Percentiles rank a stretch among this genome's conserved stretches.
phyloP scores from a whole-genome alignment of 2,113 vertebrate genomes.

The Saccopteryx leptura region DNA sequence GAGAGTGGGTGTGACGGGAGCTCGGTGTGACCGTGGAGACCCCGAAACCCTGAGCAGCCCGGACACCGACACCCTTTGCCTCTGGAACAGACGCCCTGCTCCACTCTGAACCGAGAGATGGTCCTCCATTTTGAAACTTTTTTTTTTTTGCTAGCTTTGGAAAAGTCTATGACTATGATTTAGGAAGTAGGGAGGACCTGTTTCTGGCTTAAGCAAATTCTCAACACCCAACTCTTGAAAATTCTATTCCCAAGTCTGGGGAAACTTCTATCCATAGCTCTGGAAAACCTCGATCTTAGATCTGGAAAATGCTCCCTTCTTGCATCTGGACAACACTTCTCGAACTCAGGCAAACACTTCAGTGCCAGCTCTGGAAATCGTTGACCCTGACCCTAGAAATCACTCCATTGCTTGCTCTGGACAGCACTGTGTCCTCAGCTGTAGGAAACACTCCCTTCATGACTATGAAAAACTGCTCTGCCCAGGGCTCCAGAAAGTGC shows the following conservation, averaged over 20 bases:
- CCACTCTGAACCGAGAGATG: neutral
- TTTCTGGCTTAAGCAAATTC: conserved; percentile 11
- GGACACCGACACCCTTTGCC: neutral
- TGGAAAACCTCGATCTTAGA: neutral
- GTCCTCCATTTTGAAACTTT: neutral
- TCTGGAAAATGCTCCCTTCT: neutral
- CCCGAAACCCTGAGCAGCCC: neutral
- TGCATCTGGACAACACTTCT: neutral
- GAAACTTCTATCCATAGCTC: neutral
- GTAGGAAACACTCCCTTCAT: neutral
- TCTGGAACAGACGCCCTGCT: neutral
- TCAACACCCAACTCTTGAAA: neutral
- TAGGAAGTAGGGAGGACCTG: neutral
- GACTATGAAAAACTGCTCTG: neutral
- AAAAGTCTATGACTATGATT: neutral
- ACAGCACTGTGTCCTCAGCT: no score
- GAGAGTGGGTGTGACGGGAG: neutral
- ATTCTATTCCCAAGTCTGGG: neutral
- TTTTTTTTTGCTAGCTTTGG: neutral
- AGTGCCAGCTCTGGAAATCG: neutral
- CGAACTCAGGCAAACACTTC: neutral
- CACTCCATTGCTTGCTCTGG: neutral
- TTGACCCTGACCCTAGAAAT: neutral
- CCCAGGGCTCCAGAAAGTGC: neutral
- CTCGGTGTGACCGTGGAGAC: accelerated